Evolutionary conservation across 2,113 vertebrate genomes (phyloP), one percentile per base, ranked within the genome.

Genomic region (Sakesphorus luctuosus): DNA sequence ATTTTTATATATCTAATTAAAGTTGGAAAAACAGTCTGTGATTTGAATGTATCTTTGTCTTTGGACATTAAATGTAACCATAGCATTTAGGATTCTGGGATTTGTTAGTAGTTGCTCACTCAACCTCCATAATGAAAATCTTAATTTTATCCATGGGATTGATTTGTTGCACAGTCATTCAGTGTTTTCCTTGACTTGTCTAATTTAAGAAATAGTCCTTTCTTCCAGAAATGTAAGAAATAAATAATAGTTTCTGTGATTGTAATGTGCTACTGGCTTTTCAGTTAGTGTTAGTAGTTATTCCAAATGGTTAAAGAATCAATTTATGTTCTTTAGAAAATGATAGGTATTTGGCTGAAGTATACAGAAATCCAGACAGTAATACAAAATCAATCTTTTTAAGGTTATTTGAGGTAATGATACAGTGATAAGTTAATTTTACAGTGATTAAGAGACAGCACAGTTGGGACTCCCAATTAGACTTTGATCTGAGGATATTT

Each of bases 401-500:
- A 80, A 95, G 83, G 87, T 97, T 94, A 95, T 94, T 87, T 96
- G 90, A 93, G 87, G 76, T 93, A 92, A 91, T 94, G 73, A 46
- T 83, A 77, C 20, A 86, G 78, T 82, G 92, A 56, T 96, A 91
- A 89, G 62, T 91, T 96, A 95, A 94, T 96, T 96, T 95, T 93
- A 74, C 67, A 74, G 62, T 92, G 87, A 96, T 94, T 94, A 97
- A 94, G 73, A 94, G 78, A 90, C 68, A 73, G 50, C 69, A 56
- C 93, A 80, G 83, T 89, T 81, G 76, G 67, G 55, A 47, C 52
- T 96, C 58, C 73, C 52, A 90, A 8, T 88, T 89, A 92, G 66
- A 83, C 89, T 95, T 96, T 96, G 91, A 94, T 95, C 93, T 94
- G 79, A 86, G 55, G 67, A 53, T 88, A 74, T 85, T 84, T 93